Evolutionary conservation across 2,888 invertebrate genomes (phyloP).

Genomic region (Acanthosepion pharaonis): DNA sequence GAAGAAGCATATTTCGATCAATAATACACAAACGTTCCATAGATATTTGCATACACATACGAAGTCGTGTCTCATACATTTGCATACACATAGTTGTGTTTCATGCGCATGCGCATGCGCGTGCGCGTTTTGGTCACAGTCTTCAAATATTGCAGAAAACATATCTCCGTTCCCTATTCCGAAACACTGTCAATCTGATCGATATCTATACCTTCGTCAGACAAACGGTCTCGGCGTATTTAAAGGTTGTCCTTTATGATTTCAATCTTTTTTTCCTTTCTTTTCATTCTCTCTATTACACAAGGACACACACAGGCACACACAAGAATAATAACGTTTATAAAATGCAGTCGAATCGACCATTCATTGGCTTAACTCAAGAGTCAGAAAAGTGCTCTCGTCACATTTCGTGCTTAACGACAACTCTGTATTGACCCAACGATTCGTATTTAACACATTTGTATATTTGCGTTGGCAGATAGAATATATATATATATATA

Average conservation of each 20-base stretch:
- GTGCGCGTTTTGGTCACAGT: neutral
- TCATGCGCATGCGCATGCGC: neutral
- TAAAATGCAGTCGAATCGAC: neutral
- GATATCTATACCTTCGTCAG: neutral
- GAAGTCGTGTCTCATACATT: neutral
- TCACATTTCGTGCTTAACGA: neutral
- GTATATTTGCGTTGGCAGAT: too few species aligned
- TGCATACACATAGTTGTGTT: neutral
- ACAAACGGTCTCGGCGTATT: neutral
- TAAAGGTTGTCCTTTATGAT: neutral
- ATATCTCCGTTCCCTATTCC: neutral
- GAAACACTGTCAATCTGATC: neutral
- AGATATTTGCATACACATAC: neutral
- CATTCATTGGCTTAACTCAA: neutral
- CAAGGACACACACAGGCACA: neutral
- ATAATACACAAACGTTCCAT: neutral
- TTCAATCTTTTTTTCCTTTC: too few species aligned
- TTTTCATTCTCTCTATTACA: neutral
- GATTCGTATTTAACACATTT: too few species aligned
- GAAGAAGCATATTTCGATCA: constrained; percentile 12
- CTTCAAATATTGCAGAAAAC: neutral
- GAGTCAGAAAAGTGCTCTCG: neutral
- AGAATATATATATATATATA: too few species aligned
- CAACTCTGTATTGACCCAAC: too few species aligned
- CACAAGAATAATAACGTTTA: neutral